phyloP scores from a whole-genome alignment of 2,888 invertebrate species.

The Heliconius hortense region DNA sequence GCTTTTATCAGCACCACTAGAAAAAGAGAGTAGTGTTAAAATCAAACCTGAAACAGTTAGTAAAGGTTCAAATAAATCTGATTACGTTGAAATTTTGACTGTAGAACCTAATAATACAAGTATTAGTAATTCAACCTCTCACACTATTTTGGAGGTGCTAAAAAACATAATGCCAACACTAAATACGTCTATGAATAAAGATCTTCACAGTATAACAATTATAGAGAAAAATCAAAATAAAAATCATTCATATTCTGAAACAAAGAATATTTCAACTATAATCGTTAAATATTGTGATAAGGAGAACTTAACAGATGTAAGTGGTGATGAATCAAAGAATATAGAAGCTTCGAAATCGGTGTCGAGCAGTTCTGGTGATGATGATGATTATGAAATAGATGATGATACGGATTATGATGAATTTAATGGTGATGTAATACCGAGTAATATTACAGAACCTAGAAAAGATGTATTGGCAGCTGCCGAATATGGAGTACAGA shows the following conservation, averaged over 20 bases:
- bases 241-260: conserved; percentile 65
- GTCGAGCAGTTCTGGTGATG: conserved; percentile 31
- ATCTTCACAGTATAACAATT: conserved; percentile 72
- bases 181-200: conserved; percentile 68
- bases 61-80: conserved; percentile 49
- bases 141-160: conserved; percentile 70
- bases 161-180: conserved; percentile 74
- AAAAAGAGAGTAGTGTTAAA: conserved; percentile 29
- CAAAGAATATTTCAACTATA: conserved; percentile 72
- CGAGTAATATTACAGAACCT: conserved; percentile 51
- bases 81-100: conserved; percentile 70
- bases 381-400: conserved; percentile 43
- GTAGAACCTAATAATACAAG: conserved; percentile 69
- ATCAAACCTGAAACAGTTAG: conserved; percentile 34
- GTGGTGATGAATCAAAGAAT: conserved; percentile 35
- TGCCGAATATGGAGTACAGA: conserved; percentile 85
- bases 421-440: conserved; percentile 45
- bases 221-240: conserved; percentile 70
- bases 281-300: conserved; percentile 74
- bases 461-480: conserved; percentile 83
- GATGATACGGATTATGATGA: conserved; percentile 43
- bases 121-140: conserved; percentile 57
- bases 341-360: conserved; percentile 44
- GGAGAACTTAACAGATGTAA: conserved; percentile 40
- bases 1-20: conserved; percentile 38